phyloP scores from a whole-genome alignment of 2,888 invertebrate genomes.

The Thelaira solivaga region DNA sequence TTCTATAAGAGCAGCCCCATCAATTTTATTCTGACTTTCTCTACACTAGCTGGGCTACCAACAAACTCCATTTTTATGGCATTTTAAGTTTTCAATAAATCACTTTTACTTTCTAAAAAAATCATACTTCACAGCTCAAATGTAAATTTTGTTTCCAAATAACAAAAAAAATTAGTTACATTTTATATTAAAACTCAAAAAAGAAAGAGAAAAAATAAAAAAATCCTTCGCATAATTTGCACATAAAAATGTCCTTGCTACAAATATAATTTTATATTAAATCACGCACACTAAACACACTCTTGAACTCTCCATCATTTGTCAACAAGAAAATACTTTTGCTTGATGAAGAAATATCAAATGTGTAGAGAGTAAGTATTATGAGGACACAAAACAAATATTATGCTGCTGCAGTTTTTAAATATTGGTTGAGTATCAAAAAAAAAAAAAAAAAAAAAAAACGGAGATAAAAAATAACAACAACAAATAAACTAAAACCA shows the following conservation, averaged over 20 bases:
- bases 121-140: background rate
- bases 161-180: background rate
- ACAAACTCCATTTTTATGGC: background rate
- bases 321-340: conserved; percentile 12
- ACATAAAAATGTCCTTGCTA: conserved; percentile 48
- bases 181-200: background rate
- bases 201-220: background rate
- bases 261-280: conserved; percentile 46
- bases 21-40: too few relatives aligned
- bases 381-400: background rate
- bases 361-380: too few relatives aligned
- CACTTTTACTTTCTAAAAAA: background rate
- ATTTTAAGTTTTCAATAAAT: background rate
- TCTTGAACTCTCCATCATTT: background rate
- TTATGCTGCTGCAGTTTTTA: conserved; percentile 24
- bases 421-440: background rate
- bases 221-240: conserved; percentile 43
- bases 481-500: too few relatives aligned
- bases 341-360: conserved; percentile 12
- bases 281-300: conserved; percentile 22
- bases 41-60: background rate
- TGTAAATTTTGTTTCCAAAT: conserved; percentile 13
- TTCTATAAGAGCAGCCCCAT: too few relatives aligned
- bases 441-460: too few relatives aligned
- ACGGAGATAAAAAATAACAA: too few relatives aligned